These are phyloP conservation scores for Cricetomys ansorgei DNA, from an alignment of 2,113 vertebrate species.

Conservation along the genomic window DNA sequence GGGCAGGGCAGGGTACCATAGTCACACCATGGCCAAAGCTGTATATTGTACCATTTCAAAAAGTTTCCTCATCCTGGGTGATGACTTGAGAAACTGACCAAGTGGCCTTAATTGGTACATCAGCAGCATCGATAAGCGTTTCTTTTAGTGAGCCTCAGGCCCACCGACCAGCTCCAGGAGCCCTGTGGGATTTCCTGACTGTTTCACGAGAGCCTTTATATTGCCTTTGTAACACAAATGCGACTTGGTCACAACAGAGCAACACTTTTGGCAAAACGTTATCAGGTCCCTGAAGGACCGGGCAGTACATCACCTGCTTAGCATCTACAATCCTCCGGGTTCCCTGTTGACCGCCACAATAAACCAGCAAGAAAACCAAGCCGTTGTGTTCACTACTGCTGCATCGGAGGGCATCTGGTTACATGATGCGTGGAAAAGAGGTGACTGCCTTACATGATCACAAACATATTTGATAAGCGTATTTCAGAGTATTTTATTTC, in stretches of 20 bases:
- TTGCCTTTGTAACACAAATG: background rate
- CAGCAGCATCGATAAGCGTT: background rate
- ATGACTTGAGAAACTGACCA: background rate
- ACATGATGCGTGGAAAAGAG: background rate
- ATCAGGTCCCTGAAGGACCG: background rate
- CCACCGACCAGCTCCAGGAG: background rate
- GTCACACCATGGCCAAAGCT: accelerated
- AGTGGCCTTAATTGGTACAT: accelerated
- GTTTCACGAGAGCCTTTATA: background rate
- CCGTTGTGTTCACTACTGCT: background rate
- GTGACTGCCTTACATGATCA: accelerated
- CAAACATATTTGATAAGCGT: background rate
- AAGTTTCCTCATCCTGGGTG: background rate
- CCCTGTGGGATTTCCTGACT: accelerated
- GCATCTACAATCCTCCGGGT: background rate
- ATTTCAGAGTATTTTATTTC: background rate
- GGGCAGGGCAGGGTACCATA: accelerated
- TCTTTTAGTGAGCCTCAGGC: background rate
- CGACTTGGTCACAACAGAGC: background rate
- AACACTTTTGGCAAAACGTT: background rate
- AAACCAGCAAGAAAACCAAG: background rate
- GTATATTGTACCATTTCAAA: background rate
- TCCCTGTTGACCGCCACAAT: background rate
- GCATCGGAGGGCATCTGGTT: background rate
- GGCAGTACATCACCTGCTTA: no score